Conservation (phyloP, 2,113 vertebrate genomes). For the Brienomyrus longianalis region DNA sequence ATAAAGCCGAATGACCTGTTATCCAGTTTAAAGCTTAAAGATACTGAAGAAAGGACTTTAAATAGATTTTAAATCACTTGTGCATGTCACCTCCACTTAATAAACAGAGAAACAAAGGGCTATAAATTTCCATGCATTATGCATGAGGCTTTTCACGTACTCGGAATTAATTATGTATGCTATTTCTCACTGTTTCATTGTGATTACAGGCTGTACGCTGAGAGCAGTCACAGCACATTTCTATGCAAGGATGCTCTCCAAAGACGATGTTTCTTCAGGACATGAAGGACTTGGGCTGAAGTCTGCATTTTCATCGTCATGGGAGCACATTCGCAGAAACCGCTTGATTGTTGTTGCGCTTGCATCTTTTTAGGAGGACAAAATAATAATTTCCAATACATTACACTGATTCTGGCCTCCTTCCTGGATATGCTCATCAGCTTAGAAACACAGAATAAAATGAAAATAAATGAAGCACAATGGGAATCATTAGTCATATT, state of each 20-base stretch:
- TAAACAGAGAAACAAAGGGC: slow-evolving; percentile 3
- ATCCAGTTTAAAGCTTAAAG: background rate
- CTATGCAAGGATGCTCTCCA: background rate
- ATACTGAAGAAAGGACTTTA: background rate
- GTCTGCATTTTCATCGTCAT: background rate
- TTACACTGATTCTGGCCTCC: background rate
- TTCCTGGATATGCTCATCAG: background rate
- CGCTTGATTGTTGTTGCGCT: background rate
- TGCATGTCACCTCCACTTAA: background rate
- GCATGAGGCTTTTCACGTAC: background rate
- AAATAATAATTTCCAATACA: background rate
- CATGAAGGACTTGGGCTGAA: background rate
- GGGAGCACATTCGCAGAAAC: background rate
- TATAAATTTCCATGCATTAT: slow-evolving; percentile 1
- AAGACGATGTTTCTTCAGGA: background rate
- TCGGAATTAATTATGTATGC: background rate
- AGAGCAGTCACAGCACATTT: background rate
- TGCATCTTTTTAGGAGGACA: background rate
- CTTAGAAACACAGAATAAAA: background rate
- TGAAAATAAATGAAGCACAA: background rate
- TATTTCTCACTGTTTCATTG: background rate
- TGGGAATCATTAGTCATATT: background rate
- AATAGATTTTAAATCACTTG: background rate
- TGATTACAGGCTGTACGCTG: too few relatives aligned
- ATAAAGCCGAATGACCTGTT: background rate